These are phyloP conservation scores for Zosterops japonicus DNA, from an alignment of 2,113 vertebrate species.

Conservation along the genomic window DNA sequence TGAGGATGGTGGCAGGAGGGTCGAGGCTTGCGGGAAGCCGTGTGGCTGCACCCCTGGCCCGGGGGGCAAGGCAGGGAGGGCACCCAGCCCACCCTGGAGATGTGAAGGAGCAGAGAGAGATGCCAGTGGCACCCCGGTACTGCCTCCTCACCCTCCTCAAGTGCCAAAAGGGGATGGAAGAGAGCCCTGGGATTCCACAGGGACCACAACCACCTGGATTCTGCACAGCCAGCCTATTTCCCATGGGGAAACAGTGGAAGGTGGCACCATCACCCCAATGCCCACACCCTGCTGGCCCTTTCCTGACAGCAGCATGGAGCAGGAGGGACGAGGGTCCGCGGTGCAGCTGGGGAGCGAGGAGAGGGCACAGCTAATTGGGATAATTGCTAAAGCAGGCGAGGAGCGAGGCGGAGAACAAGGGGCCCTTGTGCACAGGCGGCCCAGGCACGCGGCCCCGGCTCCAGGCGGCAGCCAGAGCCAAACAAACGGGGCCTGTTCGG, in stretches of 20 bases:
- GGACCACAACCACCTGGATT: background rate
- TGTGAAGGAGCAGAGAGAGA: background rate
- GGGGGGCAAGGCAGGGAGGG: background rate
- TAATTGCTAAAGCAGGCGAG: slow-evolving; percentile 58
- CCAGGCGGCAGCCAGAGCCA: background rate
- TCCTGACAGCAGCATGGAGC: fast-evolving
- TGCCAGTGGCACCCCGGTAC: background rate
- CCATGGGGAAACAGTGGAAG: background rate
- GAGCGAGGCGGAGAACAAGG: slow-evolving; percentile 3
- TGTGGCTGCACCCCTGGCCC: background rate
- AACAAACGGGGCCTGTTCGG: slow-evolving; percentile 56
- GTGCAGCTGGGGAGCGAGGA: background rate
- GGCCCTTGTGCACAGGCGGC: slow-evolving; percentile 33
- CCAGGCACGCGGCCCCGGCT: slow-evolving; percentile 26
- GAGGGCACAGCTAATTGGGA: slow-evolving; percentile 26
- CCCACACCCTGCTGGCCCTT: fast-evolving
- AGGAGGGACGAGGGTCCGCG: background rate
- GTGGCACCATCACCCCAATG: fast-evolving
- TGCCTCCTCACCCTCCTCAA: background rate
- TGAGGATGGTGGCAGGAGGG: background rate
- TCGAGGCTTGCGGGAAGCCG: background rate
- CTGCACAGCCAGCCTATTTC: background rate
- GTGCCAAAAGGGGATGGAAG: background rate
- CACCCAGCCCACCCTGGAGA: fast-evolving
- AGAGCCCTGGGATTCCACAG: background rate